phyloP scores from a whole-genome alignment of 1,140 invertebrate genomes.

The Lepidurus couesii region DNA sequence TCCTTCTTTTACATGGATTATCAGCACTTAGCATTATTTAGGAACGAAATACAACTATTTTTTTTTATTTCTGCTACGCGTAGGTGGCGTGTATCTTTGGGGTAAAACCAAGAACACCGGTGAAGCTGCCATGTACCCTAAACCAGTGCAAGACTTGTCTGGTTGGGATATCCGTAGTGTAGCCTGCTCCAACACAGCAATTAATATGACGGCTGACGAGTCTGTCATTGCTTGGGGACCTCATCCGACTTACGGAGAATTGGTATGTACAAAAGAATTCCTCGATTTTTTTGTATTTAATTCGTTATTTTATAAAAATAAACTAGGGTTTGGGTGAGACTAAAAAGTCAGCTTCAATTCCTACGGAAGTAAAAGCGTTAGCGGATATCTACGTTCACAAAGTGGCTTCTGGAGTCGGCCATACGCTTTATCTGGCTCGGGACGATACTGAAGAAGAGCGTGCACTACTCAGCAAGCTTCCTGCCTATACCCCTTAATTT shows the following conservation, averaged over 20 bases:
- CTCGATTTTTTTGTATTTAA: neutral
- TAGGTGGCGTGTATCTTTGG: constrained; percentile 69
- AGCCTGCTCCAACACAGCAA: constrained; percentile 70
- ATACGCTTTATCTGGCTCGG: constrained; percentile 66
- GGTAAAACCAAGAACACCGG: constrained; percentile 86
- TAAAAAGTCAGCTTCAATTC: constrained; percentile 76
- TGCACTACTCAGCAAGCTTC: constrained; percentile 56
- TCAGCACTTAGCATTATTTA: neutral
- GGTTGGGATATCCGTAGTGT: constrained; percentile 84
- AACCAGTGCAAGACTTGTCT: constrained; percentile 82
- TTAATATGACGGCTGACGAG: constrained; percentile 82
- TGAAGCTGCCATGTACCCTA: constrained; percentile 94
- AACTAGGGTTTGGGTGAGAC: constrained; percentile 76
- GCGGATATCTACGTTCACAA: constrained; percentile 72
- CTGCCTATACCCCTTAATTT: constrained; percentile 50
- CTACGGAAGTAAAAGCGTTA: constrained; percentile 80
- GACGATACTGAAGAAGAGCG: constrained; percentile 61
- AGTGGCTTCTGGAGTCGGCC: constrained; percentile 75
- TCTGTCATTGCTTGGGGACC: constrained; percentile 85
- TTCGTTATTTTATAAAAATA: constrained; percentile 24
- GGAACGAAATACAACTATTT: neutral
- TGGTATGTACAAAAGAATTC: constrained; percentile 52
- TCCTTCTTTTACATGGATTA: constrained; percentile 24
- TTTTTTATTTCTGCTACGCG: constrained; percentile 36
- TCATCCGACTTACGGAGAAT: constrained; percentile 84